phyloP scores from a whole-genome alignment of 2,888 invertebrate species.

The Lysandra coridon region DNA sequence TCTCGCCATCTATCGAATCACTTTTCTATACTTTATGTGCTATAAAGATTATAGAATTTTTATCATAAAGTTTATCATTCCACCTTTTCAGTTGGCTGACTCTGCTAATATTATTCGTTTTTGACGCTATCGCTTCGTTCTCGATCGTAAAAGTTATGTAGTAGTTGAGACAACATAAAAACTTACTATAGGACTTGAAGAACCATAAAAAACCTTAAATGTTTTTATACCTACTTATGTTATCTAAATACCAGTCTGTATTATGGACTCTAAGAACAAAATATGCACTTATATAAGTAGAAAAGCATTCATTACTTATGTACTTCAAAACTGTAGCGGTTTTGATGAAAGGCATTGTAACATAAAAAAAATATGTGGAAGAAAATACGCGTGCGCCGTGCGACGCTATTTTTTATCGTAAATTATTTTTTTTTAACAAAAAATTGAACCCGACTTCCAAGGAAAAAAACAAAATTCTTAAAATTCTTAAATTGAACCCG shows the following conservation, averaged over 20 bases:
- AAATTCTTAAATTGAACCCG: too few species aligned
- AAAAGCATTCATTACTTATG: too few species aligned
- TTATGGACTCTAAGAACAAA: too few species aligned
- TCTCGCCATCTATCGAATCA: neutral
- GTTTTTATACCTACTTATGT: neutral
- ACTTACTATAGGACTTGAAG: neutral
- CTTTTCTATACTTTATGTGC: neutral
- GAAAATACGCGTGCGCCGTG: too few species aligned
- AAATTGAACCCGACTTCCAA: too few species aligned
- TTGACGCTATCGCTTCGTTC: neutral
- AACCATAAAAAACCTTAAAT: neutral
- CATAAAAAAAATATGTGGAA: too few species aligned
- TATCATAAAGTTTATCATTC: neutral
- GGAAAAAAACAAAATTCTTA: too few species aligned
- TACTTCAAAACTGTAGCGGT: too few species aligned
- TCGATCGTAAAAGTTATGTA: neutral
- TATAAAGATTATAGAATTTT: slow-evolving; percentile 4
- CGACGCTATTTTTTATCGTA: too few species aligned
- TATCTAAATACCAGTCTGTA: neutral
- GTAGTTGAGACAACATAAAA: neutral
- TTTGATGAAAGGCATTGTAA: too few species aligned
- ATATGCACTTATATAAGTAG: too few species aligned
- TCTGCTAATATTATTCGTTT: slow-evolving; percentile 5
- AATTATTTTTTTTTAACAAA: too few species aligned
- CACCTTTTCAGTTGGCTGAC: neutral